phyloP scores from a whole-genome alignment of 2,113 vertebrate genomes.

The Cebidichthys violaceus region DNA sequence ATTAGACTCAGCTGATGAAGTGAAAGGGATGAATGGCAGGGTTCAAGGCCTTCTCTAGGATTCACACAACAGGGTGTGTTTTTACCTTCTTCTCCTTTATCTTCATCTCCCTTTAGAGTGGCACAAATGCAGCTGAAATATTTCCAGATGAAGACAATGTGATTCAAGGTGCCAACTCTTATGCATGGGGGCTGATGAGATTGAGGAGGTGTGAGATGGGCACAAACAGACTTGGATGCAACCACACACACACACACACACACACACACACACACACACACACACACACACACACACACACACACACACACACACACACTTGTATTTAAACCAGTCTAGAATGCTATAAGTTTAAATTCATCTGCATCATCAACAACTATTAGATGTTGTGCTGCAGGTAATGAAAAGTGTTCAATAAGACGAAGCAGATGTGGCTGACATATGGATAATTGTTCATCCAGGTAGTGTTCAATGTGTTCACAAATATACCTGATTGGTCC shows the following conservation, averaged over 20 bases:
- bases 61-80: slow-evolving; percentile 97
- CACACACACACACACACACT: slow-evolving; percentile 49
- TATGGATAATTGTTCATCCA: slow-evolving; percentile 61
- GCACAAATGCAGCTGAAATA: slow-evolving; percentile 93
- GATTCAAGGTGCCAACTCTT: slow-evolving; percentile 81
- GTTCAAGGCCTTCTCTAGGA: slow-evolving; percentile 98
- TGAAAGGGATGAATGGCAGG: slow-evolving; percentile 99
- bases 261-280: slow-evolving; percentile 46
- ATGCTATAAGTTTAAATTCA: slow-evolving; percentile 3
- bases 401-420: neutral
- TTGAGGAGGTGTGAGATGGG: slow-evolving; percentile 73
- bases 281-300: slow-evolving; percentile 50
- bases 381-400: neutral
- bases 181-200: slow-evolving; percentile 77
- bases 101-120: slow-evolving; percentile 83
- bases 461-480: slow-evolving; percentile 9
- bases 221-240: slow-evolving; percentile 64
- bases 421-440: slow-evolving; percentile 57
- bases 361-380: slow-evolving; percentile 2
- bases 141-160: slow-evolving; percentile 96
- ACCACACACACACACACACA: slow-evolving; percentile 44
- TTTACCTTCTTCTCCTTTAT: slow-evolving; percentile 82
- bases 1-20: slow-evolving; percentile 99
- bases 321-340: neutral
- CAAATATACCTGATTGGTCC: slow-evolving; percentile 38